Evolutionary conservation across 2,113 vertebrate genomes (phyloP).

Genomic region (Amblyopsis rosae): DNA sequence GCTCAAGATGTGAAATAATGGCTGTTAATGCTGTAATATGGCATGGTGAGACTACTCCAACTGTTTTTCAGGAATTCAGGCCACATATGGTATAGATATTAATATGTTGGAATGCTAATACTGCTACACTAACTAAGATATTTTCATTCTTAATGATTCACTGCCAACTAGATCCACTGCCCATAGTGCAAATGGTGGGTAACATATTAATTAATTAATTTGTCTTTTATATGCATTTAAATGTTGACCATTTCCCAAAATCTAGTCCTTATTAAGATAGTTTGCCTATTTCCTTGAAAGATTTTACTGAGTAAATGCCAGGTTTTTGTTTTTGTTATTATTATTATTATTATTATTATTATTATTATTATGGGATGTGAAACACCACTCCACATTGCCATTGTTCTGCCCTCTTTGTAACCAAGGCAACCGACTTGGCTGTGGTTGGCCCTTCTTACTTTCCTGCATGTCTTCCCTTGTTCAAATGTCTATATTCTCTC

Average conservation of each 20-base stretch:
- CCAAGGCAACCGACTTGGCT: conserved; percentile 66
- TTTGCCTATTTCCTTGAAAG: neutral
- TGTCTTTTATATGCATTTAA: no score
- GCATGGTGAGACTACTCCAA: conserved; percentile 40
- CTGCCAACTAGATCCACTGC: no score
- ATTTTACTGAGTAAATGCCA: neutral
- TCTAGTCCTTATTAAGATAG: neutral
- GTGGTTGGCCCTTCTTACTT: conserved; percentile 65
- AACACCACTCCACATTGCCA: conserved; percentile 68
- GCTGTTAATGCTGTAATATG: conserved; percentile 27
- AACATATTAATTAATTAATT: no score
- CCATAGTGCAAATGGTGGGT: neutral
- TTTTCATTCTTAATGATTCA: no score
- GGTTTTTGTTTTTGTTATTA: conserved; percentile 16
- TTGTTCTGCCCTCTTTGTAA: conserved; percentile 73
- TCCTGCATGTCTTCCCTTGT: conserved; percentile 36
- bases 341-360: conserved; percentile 23
- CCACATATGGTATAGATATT: neutral
- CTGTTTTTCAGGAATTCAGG: conserved; percentile 39
- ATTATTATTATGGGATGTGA: conserved; percentile 61
- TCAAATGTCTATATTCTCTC: conserved; percentile 9
- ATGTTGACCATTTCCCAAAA: neutral
- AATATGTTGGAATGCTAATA: no score
- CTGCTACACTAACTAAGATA: no score
- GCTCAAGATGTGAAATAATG: conserved; percentile 60